These are phyloP conservation scores for Volucella inanis DNA, from an alignment of 2,888 invertebrate genomes.

Conservation along the genomic window DNA sequence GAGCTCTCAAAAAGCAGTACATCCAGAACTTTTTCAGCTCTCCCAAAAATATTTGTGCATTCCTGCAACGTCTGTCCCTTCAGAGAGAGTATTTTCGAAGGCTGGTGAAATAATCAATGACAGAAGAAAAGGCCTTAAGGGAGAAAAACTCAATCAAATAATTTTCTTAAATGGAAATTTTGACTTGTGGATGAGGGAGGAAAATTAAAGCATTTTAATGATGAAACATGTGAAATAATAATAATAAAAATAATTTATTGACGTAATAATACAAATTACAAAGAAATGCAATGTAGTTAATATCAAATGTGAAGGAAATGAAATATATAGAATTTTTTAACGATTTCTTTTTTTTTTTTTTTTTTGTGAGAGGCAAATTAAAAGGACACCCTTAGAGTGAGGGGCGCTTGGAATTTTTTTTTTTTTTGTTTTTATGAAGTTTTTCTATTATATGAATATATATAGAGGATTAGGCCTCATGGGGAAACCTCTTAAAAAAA, in stretches of 20 bases:
- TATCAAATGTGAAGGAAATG: background rate
- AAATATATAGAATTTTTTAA: background rate
- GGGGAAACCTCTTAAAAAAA: conserved; percentile 7
- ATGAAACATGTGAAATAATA: background rate
- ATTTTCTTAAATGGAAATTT: background rate
- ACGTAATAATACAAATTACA: background rate
- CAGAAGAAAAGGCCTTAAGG: background rate
- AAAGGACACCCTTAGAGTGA: background rate
- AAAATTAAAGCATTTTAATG: background rate
- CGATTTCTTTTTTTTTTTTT: conserved; percentile 3
- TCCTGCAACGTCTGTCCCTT: conserved; percentile 30
- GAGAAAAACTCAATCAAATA: conserved; percentile 4
- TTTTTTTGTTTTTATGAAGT: no score
- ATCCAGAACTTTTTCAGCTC: conserved; percentile 11
- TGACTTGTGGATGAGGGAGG: background rate
- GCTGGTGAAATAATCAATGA: conserved; percentile 9
- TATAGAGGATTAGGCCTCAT: conserved; percentile 1
- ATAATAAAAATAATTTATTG: background rate
- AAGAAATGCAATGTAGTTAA: background rate
- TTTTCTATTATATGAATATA: no score
- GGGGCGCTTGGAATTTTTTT: no score
- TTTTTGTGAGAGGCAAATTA: background rate
- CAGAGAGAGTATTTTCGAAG: conserved; percentile 14
- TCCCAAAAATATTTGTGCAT: conserved; percentile 26
- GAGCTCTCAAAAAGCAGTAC: background rate